Percentiles rank a stretch among this genome's conserved stretches.
phyloP scores from a whole-genome alignment of 2,113 vertebrate species.

The Pseudopipra pipra region DNA sequence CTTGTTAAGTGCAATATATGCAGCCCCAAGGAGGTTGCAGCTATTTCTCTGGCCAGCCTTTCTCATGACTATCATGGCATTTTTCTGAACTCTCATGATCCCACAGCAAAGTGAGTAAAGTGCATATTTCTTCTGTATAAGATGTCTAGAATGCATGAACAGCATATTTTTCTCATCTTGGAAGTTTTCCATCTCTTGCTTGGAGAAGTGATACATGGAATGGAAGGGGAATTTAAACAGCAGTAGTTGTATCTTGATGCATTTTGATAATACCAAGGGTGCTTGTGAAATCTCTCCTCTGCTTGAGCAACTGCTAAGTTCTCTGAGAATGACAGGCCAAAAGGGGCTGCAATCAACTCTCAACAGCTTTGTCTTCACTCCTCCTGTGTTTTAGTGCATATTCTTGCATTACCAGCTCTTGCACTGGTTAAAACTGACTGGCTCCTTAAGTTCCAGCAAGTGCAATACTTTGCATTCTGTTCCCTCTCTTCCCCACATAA shows the following conservation, averaged over 20 bases:
- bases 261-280: background rate
- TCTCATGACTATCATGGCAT: background rate
- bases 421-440: background rate
- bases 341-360: background rate
- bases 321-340: background rate
- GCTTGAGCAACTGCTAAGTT: background rate
- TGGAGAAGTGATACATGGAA: background rate
- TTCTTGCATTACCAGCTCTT: background rate
- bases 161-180: background rate
- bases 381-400: background rate
- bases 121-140: background rate
- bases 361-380: background rate
- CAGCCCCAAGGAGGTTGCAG: background rate
- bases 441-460: background rate
- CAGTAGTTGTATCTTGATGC: background rate
- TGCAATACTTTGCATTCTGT: background rate
- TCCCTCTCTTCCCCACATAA: background rate
- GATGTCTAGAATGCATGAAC: background rate
- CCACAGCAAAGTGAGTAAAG: background rate
- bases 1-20: background rate
- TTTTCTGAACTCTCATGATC: background rate
- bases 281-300: background rate
- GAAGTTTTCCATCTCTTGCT: background rate
- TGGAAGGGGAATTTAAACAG: background rate
- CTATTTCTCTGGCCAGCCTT: background rate